A percentile compares a stretch with the other conserved stretches of the same genome.
Evolutionary conservation across 2,797 vertebrate genomes (phyloP).

Genomic region (Lagorchestes hirsutus): DNA sequence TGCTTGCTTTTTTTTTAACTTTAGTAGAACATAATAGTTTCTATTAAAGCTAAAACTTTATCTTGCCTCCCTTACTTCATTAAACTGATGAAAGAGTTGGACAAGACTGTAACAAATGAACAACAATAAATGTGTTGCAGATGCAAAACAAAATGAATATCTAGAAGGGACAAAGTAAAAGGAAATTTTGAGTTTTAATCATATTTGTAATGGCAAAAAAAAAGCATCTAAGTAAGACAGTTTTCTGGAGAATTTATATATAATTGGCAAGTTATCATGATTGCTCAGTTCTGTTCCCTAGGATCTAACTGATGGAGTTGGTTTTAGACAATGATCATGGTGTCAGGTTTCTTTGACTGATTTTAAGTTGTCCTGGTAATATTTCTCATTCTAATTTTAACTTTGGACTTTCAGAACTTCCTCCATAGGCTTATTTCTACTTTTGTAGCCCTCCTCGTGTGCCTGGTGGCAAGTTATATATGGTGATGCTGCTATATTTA

Average conservation of each 20-base stretch:
- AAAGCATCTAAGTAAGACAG: neutral
- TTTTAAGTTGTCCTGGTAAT: neutral
- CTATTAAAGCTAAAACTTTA: neutral
- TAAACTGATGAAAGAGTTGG: neutral
- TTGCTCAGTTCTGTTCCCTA: neutral
- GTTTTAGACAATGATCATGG: neutral
- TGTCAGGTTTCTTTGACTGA: neutral
- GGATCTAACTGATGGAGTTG: neutral
- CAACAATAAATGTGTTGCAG: neutral
- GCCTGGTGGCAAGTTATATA: neutral
- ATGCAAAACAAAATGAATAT: neutral
- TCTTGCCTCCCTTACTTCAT: neutral
- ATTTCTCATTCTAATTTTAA: neutral
- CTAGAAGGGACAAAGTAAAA: neutral
- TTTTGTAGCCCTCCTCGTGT: neutral
- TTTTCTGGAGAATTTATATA: neutral
- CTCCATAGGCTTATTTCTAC: neutral
- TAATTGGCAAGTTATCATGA: neutral
- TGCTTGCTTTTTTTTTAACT: neutral
- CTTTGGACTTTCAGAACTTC: neutral
- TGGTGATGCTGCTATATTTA: neutral
- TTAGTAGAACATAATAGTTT: neutral
- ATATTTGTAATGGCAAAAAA: neutral
- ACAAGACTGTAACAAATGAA: neutral
- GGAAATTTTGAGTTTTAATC: neutral